Base-by-base conservation (phyloP, 1,140 invertebrate species). In the Trichonephila clavipes region DNA sequence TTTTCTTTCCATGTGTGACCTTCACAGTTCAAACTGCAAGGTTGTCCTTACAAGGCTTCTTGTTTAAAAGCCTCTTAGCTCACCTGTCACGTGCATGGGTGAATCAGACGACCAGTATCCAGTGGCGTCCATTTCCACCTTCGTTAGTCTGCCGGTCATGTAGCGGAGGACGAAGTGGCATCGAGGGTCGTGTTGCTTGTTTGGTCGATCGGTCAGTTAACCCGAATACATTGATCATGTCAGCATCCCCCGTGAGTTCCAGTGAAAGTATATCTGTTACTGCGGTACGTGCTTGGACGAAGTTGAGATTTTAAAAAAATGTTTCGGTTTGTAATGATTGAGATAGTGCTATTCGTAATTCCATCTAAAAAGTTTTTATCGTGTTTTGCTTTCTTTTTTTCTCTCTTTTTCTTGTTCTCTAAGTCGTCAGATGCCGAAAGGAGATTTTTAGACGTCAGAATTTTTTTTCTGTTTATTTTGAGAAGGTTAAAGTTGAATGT, bases 121-220 rank as follows among this genome's bases (percentile, higher is more conserved):
- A 64, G 21, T 21, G 62, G 21, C 16, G 21, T 21, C 62, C 14
- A 18, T 19, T 21, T 21, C 62, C 62, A 19, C 16, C 7, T 21
- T 64, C 62, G 72, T 77, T 77, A 77, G 28, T 34, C 72, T 77
- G 28, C 72, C 28, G 72, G 34, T 77, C 72, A 34, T 77, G 24
- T 34, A 12, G 51, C 51, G 5, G 51, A 51, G 51, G 51, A 51
- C 51, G 10, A 51, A 7, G 51, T 1, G 51, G 10, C 72, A 18
- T 40, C 18, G 24, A 34, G 69, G 28, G 5, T 77, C 14, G 5
- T 77, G 28, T 16, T 77, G 7, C 72, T 28, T 7, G 28, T 77
- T 40, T 40, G 14, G 34, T 34, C 18, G 28, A 34, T 28, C 72
- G 28, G 72, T 77, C 72, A 34, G 51, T 40, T 28, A 18, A 18